Evolutionary conservation across 2,113 vertebrate genomes (phyloP).

Genomic region (Columbina picui): DNA sequence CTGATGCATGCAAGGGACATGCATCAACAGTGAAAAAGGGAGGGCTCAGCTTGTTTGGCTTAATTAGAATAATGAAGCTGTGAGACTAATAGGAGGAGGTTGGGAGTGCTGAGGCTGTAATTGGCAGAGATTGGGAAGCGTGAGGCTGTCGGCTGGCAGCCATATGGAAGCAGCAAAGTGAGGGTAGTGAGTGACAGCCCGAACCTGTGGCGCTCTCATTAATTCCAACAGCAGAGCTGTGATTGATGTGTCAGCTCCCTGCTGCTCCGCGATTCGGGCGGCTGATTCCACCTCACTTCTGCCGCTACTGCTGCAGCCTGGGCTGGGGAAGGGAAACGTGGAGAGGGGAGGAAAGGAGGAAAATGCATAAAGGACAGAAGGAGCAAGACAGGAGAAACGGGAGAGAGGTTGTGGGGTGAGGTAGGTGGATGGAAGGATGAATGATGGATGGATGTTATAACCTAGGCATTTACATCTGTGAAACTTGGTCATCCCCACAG

Average conservation of each 20-base stretch:
- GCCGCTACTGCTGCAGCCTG: conserved; percentile 9
- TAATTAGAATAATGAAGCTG: conserved; percentile 74
- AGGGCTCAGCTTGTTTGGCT: conserved; percentile 47
- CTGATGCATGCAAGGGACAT: neutral
- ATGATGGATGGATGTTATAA: neutral
- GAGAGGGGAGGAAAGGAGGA: neutral
- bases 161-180: conserved; percentile 76
- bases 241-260: conserved; percentile 76
- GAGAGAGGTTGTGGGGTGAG: neutral
- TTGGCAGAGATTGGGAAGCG: conserved; percentile 68
- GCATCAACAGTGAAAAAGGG: neutral
- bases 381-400: neutral
- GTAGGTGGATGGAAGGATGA: neutral
- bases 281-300: conserved; percentile 49
- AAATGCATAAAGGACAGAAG: accelerated
- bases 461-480: neutral
- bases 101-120: conserved; percentile 68
- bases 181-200: conserved; percentile 74
- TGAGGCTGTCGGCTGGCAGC: conserved; percentile 65
- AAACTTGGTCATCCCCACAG: neutral
- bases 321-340: neutral
- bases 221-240: conserved; percentile 74
- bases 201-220: conserved; percentile 73
- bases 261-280: conserved; percentile 58
- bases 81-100: conserved; percentile 59